These are phyloP conservation scores for Drosophila anceps DNA, from an alignment of 2,888 invertebrate species.

Conservation along the genomic window DNA sequence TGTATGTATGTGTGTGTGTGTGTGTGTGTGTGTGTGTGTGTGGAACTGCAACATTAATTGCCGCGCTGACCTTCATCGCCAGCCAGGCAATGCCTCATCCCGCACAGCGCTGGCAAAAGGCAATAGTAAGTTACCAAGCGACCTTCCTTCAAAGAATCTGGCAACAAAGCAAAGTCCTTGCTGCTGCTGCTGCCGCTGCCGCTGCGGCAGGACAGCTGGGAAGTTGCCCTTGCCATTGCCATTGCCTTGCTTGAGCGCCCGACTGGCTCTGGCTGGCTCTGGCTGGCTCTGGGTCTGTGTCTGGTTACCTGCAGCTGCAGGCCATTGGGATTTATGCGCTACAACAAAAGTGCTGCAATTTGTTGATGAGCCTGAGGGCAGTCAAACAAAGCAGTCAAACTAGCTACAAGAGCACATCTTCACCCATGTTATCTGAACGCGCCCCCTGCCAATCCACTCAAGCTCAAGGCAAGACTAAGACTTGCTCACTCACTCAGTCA, in stretches of 20 bases:
- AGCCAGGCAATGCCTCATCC: constrained; percentile 6
- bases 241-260: constrained; percentile 35
- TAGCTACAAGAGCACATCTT: constrained; percentile 26
- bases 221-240: constrained; percentile 49
- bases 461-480: constrained; percentile 18
- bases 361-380: constrained; percentile 57
- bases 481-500: background rate
- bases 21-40: background rate
- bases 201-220: constrained; percentile 18
- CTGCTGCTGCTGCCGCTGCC: background rate
- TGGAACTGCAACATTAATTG: constrained; percentile 63
- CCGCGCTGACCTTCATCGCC: constrained; percentile 40
- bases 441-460: background rate
- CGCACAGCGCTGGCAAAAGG: constrained; percentile 5
- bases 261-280: background rate
- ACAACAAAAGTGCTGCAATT: constrained; percentile 53
- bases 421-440: constrained; percentile 1
- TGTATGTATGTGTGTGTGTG: constrained; percentile 19
- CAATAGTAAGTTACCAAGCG: constrained; percentile 36
- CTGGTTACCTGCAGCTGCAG: constrained; percentile 45
- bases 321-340: constrained; percentile 52
- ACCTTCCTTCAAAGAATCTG: constrained; percentile 47
- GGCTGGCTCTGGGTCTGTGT: background rate
- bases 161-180: constrained; percentile 43
- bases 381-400: constrained; percentile 28